Evolutionary conservation across 2,113 vertebrate species (phyloP).

Genomic region (Oryzias curvinotus): DNA sequence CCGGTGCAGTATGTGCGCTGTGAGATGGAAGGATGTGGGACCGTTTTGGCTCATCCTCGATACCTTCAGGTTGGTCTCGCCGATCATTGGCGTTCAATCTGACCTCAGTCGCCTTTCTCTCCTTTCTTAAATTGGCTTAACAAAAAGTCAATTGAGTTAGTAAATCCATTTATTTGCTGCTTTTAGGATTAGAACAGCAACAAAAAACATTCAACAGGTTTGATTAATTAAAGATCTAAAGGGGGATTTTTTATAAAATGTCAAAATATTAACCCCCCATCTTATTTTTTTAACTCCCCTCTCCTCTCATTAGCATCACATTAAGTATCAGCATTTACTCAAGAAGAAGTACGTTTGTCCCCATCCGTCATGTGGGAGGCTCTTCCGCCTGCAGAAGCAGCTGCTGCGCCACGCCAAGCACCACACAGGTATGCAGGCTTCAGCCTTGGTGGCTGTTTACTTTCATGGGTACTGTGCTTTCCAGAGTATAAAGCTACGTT

Average conservation of each 20-base stretch:
- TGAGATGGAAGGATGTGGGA: constrained; percentile 97
- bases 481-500: too few species aligned
- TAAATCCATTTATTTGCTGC: too few species aligned
- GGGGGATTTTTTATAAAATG: too few species aligned
- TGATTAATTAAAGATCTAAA: too few species aligned
- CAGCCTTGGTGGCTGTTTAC: neutral
- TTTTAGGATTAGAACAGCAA: too few species aligned
- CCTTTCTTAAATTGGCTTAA: too few species aligned
- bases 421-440: constrained; percentile 86
- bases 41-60: constrained; percentile 93
- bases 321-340: constrained; percentile 97
- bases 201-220: too few species aligned
- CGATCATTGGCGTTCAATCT: too few species aligned
- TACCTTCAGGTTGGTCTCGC: constrained; percentile 87
- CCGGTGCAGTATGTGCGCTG: constrained; percentile 98
- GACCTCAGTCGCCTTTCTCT: too few species aligned
- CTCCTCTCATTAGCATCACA: constrained; percentile 86
- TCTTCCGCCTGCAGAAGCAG: constrained; percentile 98
- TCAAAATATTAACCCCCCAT: too few species aligned
- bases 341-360: constrained; percentile 99
- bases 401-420: constrained; percentile 96
- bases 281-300: neutral
- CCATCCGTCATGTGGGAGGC: constrained; percentile 93
- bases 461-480: too few species aligned
- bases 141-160: too few species aligned